These are phyloP conservation scores for Limosa lapponica DNA, from an alignment of 2,797 vertebrate species.

Conservation along the genomic window DNA sequence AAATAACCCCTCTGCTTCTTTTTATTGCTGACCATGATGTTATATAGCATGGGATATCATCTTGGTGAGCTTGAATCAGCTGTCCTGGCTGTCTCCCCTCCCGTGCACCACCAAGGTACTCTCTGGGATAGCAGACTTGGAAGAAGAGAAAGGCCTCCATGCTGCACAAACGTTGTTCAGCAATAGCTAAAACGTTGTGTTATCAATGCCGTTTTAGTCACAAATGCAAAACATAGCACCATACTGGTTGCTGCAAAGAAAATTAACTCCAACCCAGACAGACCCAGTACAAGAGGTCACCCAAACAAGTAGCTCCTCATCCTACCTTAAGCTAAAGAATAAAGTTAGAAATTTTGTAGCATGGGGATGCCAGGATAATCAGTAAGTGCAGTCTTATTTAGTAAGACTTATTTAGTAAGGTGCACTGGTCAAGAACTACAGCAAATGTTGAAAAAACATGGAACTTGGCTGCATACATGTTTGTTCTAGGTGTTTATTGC, in stretches of 20 bases:
- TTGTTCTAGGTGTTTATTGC: neutral
- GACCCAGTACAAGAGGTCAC: neutral
- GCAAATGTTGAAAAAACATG: neutral
- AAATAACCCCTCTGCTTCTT: rapidly evolving
- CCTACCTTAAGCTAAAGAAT: neutral
- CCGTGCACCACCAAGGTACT: neutral
- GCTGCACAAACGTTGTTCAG: neutral
- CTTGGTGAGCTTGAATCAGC: neutral
- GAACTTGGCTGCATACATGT: neutral
- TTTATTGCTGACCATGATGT: neutral
- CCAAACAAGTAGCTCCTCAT: neutral
- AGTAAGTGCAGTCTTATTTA: neutral
- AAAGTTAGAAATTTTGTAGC: neutral
- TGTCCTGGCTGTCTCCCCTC: neutral
- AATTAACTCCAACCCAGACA: neutral
- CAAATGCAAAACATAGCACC: neutral
- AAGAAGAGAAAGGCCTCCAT: neutral
- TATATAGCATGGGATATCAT: neutral
- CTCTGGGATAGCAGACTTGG: rapidly evolving
- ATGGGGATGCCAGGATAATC: neutral
- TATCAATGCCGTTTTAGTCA: neutral
- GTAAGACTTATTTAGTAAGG: neutral
- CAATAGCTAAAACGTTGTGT: rapidly evolving
- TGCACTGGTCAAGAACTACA: neutral
- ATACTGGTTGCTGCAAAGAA: neutral